Conservation (phyloP, 1,140 invertebrate species). For the Phenacoccus solenopsis region DNA sequence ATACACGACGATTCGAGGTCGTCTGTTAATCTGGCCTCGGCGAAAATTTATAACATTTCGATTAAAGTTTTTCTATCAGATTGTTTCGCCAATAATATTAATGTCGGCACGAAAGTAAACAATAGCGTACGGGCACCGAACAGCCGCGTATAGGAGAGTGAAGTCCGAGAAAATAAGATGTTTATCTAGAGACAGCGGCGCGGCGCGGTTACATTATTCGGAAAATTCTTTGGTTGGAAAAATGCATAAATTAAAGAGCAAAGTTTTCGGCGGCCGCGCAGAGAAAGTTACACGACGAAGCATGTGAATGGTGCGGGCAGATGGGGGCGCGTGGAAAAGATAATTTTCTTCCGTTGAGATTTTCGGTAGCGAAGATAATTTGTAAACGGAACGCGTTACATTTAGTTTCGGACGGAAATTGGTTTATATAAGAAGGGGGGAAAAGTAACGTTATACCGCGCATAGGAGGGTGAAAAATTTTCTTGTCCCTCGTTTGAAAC, state of each 20-base stretch:
- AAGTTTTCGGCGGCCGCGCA: not conserved
- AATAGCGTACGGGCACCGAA: not conserved
- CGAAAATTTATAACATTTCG: too few relatives aligned
- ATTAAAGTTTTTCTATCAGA: too few relatives aligned
- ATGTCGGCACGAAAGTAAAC: too few relatives aligned
- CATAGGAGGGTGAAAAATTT: not conserved
- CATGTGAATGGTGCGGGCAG: not conserved
- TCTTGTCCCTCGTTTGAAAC: not conserved
- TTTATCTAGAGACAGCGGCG: too few relatives aligned
- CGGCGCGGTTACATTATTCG: not conserved
- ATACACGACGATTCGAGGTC: too few relatives aligned
- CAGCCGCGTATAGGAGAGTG: not conserved
- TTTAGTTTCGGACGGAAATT: conserved; percentile 16
- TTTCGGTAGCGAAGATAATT: conserved; percentile 11
- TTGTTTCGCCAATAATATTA: too few relatives aligned
- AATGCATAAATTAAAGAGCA: not conserved
- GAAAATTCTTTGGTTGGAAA: not conserved
- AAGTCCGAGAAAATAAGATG: not conserved
- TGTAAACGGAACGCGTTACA: conserved; percentile 14
- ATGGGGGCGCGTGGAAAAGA: not conserved
- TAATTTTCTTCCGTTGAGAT: conserved; percentile 15
- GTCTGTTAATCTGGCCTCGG: too few relatives aligned
- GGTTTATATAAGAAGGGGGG: conserved; percentile 1
- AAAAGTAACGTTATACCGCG: not conserved
- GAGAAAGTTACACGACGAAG: not conserved